Conservation (phyloP, 2,113 vertebrate species). For the Cebidichthys violaceus region DNA sequence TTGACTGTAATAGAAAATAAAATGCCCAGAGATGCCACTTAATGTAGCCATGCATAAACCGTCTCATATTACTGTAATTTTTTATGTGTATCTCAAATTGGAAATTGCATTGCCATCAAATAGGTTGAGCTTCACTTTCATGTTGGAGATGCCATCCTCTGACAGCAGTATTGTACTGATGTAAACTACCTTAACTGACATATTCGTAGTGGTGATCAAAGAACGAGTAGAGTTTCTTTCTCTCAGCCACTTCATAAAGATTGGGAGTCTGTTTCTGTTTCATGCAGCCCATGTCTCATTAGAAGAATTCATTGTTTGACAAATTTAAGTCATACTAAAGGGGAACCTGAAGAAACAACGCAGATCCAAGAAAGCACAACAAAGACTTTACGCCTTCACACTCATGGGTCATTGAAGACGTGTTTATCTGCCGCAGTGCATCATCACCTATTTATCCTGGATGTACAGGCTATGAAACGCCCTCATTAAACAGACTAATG, state of each 20-base stretch:
- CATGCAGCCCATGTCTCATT: constrained; percentile 12
- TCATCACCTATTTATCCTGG: constrained; percentile 59
- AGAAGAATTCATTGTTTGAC: constrained; percentile 30
- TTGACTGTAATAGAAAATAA: constrained; percentile 58
- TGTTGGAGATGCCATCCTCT: constrained; percentile 28
- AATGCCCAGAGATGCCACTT: constrained; percentile 36
- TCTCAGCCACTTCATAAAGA: constrained; percentile 2
- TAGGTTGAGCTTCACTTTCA: constrained; percentile 48
- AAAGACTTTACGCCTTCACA: constrained; percentile 22
- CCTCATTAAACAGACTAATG: constrained; percentile 72
- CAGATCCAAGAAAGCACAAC: constrained; percentile 12
- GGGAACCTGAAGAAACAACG: constrained; percentile 2
- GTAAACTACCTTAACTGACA: constrained; percentile 38
- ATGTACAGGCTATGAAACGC: constrained; percentile 52
- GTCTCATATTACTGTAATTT: constrained; percentile 28
- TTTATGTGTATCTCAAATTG: constrained; percentile 22
- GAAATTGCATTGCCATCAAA: constrained; percentile 46
- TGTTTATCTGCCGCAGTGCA: constrained; percentile 43
- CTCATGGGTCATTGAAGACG: constrained; percentile 25
- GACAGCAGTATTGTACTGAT: constrained; percentile 29
- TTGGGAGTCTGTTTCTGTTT: constrained; percentile 19
- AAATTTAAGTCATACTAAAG: constrained; percentile 32
- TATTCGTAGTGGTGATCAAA: constrained; percentile 33
- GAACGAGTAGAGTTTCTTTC: background rate
- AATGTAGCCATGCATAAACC: constrained; percentile 34